Base-by-base conservation (phyloP, 2,113 vertebrate genomes). In the Burhinus oedicnemus region DNA sequence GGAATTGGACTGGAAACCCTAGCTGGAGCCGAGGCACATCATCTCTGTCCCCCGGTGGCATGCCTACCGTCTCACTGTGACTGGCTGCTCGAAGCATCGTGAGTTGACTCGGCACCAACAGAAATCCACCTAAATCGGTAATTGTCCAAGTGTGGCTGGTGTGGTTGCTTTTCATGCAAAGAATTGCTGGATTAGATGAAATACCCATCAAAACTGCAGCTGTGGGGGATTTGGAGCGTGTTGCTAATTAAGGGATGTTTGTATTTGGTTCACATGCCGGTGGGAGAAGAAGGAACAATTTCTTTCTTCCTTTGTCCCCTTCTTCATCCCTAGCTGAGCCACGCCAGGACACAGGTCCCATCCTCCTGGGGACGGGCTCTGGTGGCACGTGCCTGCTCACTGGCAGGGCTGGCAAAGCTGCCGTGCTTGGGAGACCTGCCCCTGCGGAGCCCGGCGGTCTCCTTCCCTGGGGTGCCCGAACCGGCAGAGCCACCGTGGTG, bases 51-150 rank as follows among this genome's bases (percentile, higher is more conserved):
- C 14, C 17, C 36, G 55, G 81, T 15, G 23, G 22, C 8, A 7
- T 10, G 22, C 15, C 6, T 12, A 3, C 32, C 7, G 2, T 23
- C 62, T 52, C 2, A 0, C 74, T 32, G 1, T 6, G 51, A 2
- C 16, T 5, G 38, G 8, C 27, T 64, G 68, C 81, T 60, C 0
- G 1, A 52, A 71, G 88, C 19, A 2, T n/a, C 1, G 0, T 3
- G 40, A 60, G 44, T 51, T 68, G 66, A 29, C 65, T 87, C 22
- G 2, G 55, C 57, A 25, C 68, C 30, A 5, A 9, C 45, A 58
- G 61, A 58, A 79, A 83, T 57, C 57, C 71, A 11, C 32, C 19
- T 12, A 29, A 66, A 51, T 40, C 25, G 1, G 27, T 40, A 23
- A 54, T 87, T 17, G 3, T 69, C 83, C 51, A 4, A 6, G 65